phyloP scores from a whole-genome alignment of 2,113 vertebrate genomes.

The Albula glossodonta region DNA sequence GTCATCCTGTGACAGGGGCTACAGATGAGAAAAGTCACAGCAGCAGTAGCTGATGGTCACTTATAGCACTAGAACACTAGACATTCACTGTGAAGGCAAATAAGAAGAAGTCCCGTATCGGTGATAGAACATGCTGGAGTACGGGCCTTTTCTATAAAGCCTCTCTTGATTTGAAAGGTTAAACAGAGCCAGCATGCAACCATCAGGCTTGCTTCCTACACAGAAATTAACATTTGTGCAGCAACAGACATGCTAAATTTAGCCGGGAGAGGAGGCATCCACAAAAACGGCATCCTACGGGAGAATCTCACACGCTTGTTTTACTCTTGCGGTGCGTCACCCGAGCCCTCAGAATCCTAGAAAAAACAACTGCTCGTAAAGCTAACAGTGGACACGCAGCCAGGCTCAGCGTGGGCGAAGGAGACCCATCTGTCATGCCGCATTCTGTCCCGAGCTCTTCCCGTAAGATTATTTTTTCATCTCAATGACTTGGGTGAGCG shows the following conservation, averaged over 20 bases:
- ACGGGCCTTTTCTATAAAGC: not conserved
- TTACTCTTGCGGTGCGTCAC: constrained; percentile 13
- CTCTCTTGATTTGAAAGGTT: not conserved
- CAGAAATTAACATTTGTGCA: constrained; percentile 35
- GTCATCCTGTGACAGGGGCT: not conserved
- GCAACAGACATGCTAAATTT: constrained; percentile 62
- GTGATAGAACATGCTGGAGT: not conserved
- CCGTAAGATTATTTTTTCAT: not conserved
- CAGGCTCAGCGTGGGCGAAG: constrained; percentile 32
- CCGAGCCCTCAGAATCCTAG: not conserved
- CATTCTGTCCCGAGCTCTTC: not conserved
- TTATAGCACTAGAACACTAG: not conserved
- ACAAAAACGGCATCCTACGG: constrained; percentile 27
- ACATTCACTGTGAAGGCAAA: not conserved
- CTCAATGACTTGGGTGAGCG: not conserved
- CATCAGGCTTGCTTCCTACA: constrained; percentile 2
- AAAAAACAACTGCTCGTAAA: constrained; percentile 17
- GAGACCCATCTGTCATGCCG: not conserved
- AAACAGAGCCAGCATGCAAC: not conserved
- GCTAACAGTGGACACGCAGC: constrained; percentile 25
- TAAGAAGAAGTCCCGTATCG: not conserved
- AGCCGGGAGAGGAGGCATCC: constrained; percentile 44
- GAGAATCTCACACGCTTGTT: constrained; percentile 21
- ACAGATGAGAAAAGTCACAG: not conserved
- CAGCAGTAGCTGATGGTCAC: not conserved